Percentiles rank a stretch among this genome's conserved stretches.
phyloP scores from a whole-genome alignment of 35 echinoderm and acorn worm species.

The Lytechinus pictus region DNA sequence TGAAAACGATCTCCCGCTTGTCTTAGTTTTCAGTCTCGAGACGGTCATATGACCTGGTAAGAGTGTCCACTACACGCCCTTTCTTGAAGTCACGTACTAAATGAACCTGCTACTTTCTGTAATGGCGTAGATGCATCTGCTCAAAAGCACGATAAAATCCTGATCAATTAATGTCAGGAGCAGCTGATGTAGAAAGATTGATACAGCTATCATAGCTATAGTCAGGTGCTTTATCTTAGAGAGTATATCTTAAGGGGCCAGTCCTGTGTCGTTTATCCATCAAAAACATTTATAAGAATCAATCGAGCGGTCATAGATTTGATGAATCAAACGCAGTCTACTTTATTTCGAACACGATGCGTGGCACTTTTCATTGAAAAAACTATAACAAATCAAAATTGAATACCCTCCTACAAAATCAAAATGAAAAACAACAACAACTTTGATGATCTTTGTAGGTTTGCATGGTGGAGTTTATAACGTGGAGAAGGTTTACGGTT shows the following conservation, averaged over 20 bases:
- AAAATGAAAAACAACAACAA: too few species aligned
- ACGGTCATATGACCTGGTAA: neutral
- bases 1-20: neutral
- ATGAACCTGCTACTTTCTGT: neutral
- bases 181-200: neutral
- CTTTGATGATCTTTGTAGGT: too few species aligned
- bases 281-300: neutral
- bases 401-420: too few species aligned
- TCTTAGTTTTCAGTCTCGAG: slow-evolving; percentile 8
- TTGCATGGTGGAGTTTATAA: too few species aligned
- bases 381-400: too few species aligned
- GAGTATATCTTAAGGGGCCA: too few species aligned
- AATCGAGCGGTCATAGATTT: neutral
- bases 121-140: neutral
- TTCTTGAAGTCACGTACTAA: neutral
- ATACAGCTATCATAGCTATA: neutral
- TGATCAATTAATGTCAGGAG: neutral
- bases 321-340: neutral
- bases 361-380: too few species aligned
- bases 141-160: neutral
- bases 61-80: neutral
- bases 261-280: neutral
- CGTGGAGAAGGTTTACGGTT: too few species aligned
- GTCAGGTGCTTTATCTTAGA: too few species aligned
- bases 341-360: neutral